These are phyloP conservation scores for Orchestes rusci DNA, from an alignment of 2,888 invertebrate species.

Conservation along the genomic window DNA sequence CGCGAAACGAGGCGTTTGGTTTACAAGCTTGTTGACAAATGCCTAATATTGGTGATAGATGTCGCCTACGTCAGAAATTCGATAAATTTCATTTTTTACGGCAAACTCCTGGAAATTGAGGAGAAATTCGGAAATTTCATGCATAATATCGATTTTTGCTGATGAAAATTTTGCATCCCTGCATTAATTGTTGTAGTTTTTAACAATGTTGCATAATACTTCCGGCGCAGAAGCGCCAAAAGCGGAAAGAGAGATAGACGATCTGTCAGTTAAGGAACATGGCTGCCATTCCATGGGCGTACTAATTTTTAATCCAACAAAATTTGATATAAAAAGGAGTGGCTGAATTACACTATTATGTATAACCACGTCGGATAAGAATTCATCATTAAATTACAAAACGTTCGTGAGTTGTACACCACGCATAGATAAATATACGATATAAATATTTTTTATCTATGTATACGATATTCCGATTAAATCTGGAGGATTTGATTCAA, in stretches of 20 bases:
- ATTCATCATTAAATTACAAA: too few relatives aligned
- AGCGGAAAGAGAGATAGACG: slow-evolving; percentile 32
- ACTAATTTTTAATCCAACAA: neutral
- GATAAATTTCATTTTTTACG: slow-evolving; percentile 9
- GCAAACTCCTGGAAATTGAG: neutral
- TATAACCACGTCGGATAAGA: too few relatives aligned
- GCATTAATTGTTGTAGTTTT: slow-evolving; percentile 9
- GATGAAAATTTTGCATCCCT: slow-evolving; percentile 1
- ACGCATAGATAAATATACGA: too few relatives aligned
- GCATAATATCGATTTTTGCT: too few relatives aligned
- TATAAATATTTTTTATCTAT: too few relatives aligned
- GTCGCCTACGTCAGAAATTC: slow-evolving; percentile 27
- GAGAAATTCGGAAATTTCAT: slow-evolving; percentile 1
- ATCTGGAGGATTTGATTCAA: too few relatives aligned
- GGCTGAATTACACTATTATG: neutral
- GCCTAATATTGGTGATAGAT: slow-evolving; percentile 28
- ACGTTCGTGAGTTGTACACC: too few relatives aligned
- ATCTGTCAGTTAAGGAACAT: slow-evolving; percentile 6
- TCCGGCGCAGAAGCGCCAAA: slow-evolving; percentile 29
- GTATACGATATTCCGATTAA: too few relatives aligned
- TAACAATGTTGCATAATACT: slow-evolving; percentile 20
- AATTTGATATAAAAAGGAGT: too few relatives aligned
- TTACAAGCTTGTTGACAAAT: slow-evolving; percentile 29
- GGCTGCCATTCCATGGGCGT: slow-evolving; percentile 1
- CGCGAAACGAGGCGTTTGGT: slow-evolving; percentile 18